Evolutionary conservation across 2,113 vertebrate species (phyloP).

Genomic region (Syngnathus typhle): DNA sequence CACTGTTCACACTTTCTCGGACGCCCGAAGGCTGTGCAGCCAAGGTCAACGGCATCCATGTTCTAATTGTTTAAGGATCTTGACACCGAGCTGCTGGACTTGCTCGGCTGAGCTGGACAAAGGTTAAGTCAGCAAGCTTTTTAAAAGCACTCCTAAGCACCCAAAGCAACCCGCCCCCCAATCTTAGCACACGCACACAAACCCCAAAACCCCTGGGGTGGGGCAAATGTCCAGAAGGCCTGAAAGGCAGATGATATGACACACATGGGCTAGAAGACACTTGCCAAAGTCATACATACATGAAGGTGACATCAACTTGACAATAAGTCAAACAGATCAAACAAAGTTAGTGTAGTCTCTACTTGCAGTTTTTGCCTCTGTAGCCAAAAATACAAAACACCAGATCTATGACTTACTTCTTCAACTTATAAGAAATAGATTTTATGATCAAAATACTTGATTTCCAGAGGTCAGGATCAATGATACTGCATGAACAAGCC

Average conservation of each 20-base stretch:
- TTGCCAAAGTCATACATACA: background rate
- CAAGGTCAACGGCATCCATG: slow-evolving; percentile 90
- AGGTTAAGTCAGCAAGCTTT: slow-evolving; percentile 93
- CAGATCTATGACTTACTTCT: background rate
- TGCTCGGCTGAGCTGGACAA: slow-evolving; percentile 81
- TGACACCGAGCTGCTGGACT: slow-evolving; percentile 85
- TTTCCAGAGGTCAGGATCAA: slow-evolving; percentile 35
- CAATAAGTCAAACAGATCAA: background rate
- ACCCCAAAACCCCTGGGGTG: slow-evolving; percentile 22
- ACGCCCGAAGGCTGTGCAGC: slow-evolving; percentile 71
- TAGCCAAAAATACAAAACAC: background rate
- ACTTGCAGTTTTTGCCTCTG: background rate
- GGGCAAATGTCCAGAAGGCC: slow-evolving; percentile 50
- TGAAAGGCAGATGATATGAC: slow-evolving; percentile 58
- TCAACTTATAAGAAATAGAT: slow-evolving; percentile 19
- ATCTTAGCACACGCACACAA: slow-evolving; percentile 24
- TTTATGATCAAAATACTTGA: slow-evolving; percentile 22
- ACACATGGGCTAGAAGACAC: slow-evolving; percentile 63
- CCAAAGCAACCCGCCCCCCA: slow-evolving; percentile 54
- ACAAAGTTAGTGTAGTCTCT: too few relatives aligned
- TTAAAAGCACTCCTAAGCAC: slow-evolving; percentile 79
- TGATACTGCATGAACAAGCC: slow-evolving; percentile 35
- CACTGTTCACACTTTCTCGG: slow-evolving; percentile 78
- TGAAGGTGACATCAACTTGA: background rate
- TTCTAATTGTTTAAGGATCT: slow-evolving; percentile 92